These are phyloP conservation scores for Dendrolimus houi DNA, from an alignment of 2,888 invertebrate species.

Conservation along the genomic window DNA sequence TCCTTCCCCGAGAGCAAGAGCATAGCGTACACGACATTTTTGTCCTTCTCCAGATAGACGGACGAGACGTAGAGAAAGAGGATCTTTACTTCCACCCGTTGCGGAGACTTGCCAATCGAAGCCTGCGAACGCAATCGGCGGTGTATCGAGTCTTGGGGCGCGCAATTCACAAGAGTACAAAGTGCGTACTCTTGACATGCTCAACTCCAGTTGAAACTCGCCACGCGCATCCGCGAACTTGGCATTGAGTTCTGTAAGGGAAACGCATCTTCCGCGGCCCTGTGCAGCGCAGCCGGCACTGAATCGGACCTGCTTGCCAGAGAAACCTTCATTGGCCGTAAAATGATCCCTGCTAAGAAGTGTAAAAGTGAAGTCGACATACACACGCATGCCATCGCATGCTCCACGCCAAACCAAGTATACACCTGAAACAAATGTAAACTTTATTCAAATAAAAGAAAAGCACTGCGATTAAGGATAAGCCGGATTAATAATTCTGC, in stretches of 20 bases:
- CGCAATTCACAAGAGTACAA: slow-evolving; percentile 84
- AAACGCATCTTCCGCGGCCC: slow-evolving; percentile 84
- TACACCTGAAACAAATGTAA: slow-evolving; percentile 76
- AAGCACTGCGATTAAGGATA: neutral
- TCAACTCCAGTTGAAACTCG: slow-evolving; percentile 87
- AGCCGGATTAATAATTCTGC: neutral
- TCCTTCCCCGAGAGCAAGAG: slow-evolving; percentile 81
- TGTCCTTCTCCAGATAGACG: slow-evolving; percentile 89
- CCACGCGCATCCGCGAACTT: slow-evolving; percentile 88
- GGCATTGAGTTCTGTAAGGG: slow-evolving; percentile 81
- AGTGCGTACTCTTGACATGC: slow-evolving; percentile 84
- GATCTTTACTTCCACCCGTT: slow-evolving; percentile 77
- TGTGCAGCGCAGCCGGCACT: slow-evolving; percentile 83
- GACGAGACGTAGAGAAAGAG: slow-evolving; percentile 75
- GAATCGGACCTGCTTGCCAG: slow-evolving; percentile 83
- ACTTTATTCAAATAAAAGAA: neutral
- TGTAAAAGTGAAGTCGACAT: slow-evolving; percentile 88
- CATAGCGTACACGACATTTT: slow-evolving; percentile 84
- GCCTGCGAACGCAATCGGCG: slow-evolving; percentile 84
- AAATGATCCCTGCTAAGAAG: slow-evolving; percentile 88
- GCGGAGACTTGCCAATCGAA: slow-evolving; percentile 88
- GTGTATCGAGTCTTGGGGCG: slow-evolving; percentile 73
- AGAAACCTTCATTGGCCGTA: slow-evolving; percentile 87
- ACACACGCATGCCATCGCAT: slow-evolving; percentile 84
- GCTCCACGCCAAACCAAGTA: slow-evolving; percentile 87